Evolutionary conservation across 2,113 vertebrate genomes (phyloP).

Genomic region (Aleadryas rufinucha): DNA sequence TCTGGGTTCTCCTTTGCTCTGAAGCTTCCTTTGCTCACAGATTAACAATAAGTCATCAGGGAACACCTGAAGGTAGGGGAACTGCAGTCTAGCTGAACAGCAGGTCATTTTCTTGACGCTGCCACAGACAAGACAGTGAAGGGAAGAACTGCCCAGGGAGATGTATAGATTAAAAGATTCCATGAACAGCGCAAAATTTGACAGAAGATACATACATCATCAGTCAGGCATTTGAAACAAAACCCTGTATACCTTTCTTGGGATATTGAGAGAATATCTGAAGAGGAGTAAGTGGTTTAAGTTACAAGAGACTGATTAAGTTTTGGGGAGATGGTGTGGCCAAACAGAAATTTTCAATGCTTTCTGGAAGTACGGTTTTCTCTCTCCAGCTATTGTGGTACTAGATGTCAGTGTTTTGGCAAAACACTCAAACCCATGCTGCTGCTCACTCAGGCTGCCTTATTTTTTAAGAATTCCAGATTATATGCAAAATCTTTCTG

Average conservation of each 20-base stretch:
- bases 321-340: background rate
- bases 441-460: background rate
- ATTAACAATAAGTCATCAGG: background rate
- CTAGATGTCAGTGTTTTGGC: background rate
- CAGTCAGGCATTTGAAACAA: background rate
- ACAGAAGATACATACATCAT: background rate
- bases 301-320: background rate
- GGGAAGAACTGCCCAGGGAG: background rate
- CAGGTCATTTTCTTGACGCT: background rate
- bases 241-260: background rate
- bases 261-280: background rate
- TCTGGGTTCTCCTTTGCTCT: background rate
- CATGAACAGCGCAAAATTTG: background rate
- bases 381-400: background rate
- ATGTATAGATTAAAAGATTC: background rate
- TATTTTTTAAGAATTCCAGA: background rate
- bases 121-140: background rate
- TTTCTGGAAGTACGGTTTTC: background rate
- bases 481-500: background rate
- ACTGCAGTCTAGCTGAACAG: background rate
- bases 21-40: background rate
- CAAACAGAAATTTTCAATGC: background rate
- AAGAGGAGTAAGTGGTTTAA: background rate
- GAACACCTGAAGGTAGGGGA: background rate
- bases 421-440: background rate